These are phyloP conservation scores for Zingel zingel DNA, from an alignment of 2,113 vertebrate species.

Conservation along the genomic window DNA sequence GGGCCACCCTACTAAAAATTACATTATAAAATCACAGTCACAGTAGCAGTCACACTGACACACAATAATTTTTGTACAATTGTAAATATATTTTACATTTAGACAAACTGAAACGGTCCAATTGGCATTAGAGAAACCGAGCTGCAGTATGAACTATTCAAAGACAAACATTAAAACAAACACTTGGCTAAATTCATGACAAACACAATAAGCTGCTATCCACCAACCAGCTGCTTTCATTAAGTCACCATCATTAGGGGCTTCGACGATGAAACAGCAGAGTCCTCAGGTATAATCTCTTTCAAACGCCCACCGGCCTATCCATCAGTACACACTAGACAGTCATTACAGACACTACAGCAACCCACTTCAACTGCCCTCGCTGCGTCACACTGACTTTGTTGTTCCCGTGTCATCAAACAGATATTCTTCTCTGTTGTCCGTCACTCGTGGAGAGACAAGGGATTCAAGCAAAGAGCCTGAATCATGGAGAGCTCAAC, in stretches of 20 bases:
- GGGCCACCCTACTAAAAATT: not conserved
- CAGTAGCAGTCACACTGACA: not conserved
- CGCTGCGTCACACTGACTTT: constrained; percentile 42
- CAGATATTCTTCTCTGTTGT: constrained; percentile 60
- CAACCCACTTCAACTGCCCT: constrained; percentile 61
- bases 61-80: not conserved
- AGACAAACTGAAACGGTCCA: not conserved
- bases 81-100: not conserved
- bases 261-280: constrained; percentile 36
- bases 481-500: constrained; percentile 30
- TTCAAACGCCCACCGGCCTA: constrained; percentile 69
- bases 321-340: constrained; percentile 65
- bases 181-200: constrained; percentile 6
- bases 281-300: constrained; percentile 70
- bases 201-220: constrained; percentile 31
- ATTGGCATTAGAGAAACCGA: not conserved
- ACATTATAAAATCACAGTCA: not conserved
- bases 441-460: constrained; percentile 40
- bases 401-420: constrained; percentile 44
- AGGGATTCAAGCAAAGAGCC: constrained; percentile 43
- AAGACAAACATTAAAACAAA: constrained; percentile 17
- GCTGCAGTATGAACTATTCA: not conserved
- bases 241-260: constrained; percentile 36
- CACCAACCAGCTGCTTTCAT: constrained; percentile 46
- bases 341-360: constrained; percentile 69